Conservation (phyloP, 2,113 vertebrate species). For the cattle (Bos taurus) region ARS-UCD2.0 NC_037332.1:71729001-71729500, state of each 20-base stretch:
- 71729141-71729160: not conserved
- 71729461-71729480: not conserved
- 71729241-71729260: not conserved
- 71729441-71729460: not conserved
- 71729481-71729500: not conserved
- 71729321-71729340: not conserved
- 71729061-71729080: not conserved
- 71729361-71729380: not conserved
- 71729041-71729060: not conserved
- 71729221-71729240: not conserved
- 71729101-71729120: not conserved
- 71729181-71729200: not conserved
- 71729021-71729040: not conserved
- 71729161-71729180: not conserved
- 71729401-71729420: not conserved
- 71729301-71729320: not conserved
- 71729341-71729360: not conserved
- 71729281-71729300: not conserved
- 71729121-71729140: not conserved
- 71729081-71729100: not conserved
- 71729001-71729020: not conserved
- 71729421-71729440: not conserved
- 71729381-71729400: not conserved
- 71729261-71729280: not conserved
- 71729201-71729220: accelerated